Evolutionary conservation across 2,797 vertebrate species (phyloP).

Genomic region (Muscicapa striata): DNA sequence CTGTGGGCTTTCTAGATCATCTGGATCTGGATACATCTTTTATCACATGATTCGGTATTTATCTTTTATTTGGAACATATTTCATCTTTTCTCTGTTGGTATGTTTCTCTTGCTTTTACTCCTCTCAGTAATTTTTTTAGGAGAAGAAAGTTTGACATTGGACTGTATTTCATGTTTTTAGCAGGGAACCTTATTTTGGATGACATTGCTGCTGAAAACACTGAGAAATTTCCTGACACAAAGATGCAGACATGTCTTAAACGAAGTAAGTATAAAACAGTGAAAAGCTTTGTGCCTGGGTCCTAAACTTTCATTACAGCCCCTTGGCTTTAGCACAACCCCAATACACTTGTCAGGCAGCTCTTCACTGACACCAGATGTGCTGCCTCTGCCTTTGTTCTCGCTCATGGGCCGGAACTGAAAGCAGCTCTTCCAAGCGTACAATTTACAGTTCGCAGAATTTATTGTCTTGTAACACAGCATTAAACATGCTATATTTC

Average conservation of each 20-base stretch:
- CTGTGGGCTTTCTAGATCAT: background rate
- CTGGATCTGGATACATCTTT: background rate
- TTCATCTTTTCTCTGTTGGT: background rate
- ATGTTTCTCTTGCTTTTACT: background rate
- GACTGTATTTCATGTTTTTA: slow-evolving; percentile 2
- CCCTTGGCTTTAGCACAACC: background rate
- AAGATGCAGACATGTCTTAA: slow-evolving; percentile 59
- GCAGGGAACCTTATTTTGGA: slow-evolving; percentile 65
- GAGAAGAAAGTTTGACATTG: background rate
- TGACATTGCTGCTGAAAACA: slow-evolving; percentile 36
- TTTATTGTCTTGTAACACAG: background rate
- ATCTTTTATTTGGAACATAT: background rate
- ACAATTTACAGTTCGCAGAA: background rate
- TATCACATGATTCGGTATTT: rapidly evolving
- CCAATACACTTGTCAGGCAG: background rate
- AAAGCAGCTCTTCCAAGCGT: background rate
- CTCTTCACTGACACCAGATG: background rate
- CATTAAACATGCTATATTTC: background rate
- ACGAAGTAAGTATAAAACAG: slow-evolving; percentile 66
- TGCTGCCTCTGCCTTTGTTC: background rate
- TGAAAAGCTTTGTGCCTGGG: background rate
- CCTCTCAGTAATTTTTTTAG: background rate
- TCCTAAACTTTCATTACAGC: background rate
- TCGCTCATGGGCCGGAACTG: background rate
- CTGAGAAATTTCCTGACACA: slow-evolving; percentile 41